These are phyloP conservation scores for Oligia strigilis DNA, from an alignment of 2,888 invertebrate species.

Conservation along the genomic window DNA sequence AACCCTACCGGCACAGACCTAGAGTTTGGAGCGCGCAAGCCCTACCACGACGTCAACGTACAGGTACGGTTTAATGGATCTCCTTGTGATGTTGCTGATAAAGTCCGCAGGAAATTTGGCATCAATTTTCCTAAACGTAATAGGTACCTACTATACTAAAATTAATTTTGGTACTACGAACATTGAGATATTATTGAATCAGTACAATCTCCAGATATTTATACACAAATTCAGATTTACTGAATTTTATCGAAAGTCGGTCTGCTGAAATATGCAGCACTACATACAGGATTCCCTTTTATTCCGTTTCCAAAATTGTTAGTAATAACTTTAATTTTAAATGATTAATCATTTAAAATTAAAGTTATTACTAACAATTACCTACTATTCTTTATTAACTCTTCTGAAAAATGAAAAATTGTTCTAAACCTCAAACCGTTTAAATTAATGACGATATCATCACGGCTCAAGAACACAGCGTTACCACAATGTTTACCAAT, in stretches of 20 bases:
- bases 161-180: background rate
- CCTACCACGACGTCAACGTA: no score
- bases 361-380: no score
- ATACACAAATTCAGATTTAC: background rate
- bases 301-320: background rate
- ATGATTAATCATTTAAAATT: background rate
- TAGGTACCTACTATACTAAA: no score
- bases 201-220: background rate
- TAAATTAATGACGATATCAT: constrained; percentile 16
- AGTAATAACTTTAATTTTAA: background rate
- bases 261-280: background rate
- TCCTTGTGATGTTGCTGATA: background rate
- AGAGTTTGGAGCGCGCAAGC: no score
- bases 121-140: background rate
- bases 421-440: background rate
- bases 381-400: background rate
- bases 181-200: background rate
- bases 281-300: background rate
- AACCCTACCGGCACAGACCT: no score
- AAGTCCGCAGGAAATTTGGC: background rate
- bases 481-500: constrained; percentile 20
- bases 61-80: background rate
- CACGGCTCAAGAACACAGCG: constrained; percentile 11
- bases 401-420: background rate
- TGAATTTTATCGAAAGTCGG: background rate